Base-by-base conservation (phyloP, 2,888 invertebrate genomes). In the Apodemia zela region DNA sequence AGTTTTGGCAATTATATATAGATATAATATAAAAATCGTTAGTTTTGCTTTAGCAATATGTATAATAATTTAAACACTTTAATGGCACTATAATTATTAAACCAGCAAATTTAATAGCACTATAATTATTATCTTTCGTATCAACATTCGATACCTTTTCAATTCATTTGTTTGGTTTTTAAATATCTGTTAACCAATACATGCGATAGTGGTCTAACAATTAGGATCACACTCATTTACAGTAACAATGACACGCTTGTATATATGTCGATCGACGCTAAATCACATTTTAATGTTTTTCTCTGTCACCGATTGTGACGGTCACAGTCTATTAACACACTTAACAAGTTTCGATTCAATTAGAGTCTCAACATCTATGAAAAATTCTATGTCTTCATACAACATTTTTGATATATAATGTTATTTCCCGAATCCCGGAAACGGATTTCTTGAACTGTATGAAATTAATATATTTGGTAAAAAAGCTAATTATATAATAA, bases 261-360 rank as follows among this genome's bases (percentile, higher is more conserved):
- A 75, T 77, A 76, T 73, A 71, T 69, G 76, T 76, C 76, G 82
- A 84, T 83, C 72, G 79, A 78, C 81, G 76, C 83, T 84, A 85
- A 86, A 87, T 87, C 67, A 77, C 72, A 75, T 85, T 87, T 88
- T 87, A 87, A 89, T 86, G 81, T 72, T 73, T 73, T 75, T 77
- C 74, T 72, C 68, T 73, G 66, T 70, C 65, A 72, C 72, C 71
- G 71, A 78, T 78, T 78, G 72, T 76, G 78, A 78, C 71, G 73
- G 76, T 69, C 76, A 71, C 71, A 70, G 72, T 76, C 78, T 79
- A 84, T 83, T 83, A 84, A 76, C 83, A 82, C 79, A 82, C 75
- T 81, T 81, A 77, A 78, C 76, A 78, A 78, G 75, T 78, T 77
- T 72, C 70, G 75, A 80, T 80, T 80, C 72, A 72, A 79, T 77